Conservation (phyloP, 2,797 vertebrate species). For the Xyrichtys novacula region DNA sequence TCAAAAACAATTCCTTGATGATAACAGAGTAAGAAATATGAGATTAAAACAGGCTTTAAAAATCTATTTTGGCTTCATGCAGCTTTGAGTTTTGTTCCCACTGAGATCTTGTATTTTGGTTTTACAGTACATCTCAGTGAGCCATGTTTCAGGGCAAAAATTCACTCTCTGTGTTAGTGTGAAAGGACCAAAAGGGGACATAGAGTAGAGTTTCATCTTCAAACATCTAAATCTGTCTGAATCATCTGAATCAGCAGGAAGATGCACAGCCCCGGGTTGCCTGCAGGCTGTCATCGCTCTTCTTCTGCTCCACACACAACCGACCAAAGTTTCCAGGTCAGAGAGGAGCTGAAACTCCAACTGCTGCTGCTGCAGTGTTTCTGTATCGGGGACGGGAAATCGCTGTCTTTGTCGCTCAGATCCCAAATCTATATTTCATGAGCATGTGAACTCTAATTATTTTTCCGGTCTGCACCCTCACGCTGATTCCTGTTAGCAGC, state of each 20-base stretch:
- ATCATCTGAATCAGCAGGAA: constrained; percentile 42
- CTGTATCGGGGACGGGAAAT: constrained; percentile 37
- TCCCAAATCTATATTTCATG: constrained; percentile 69
- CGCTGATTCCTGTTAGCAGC: constrained; percentile 59
- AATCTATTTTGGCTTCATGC: too few species aligned
- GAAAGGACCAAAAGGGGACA: constrained; percentile 16
- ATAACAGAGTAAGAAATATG: too few species aligned
- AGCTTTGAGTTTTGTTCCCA: neutral
- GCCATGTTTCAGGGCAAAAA: neutral
- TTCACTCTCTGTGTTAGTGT: neutral
- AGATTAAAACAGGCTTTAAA: too few species aligned
- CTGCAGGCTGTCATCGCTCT: constrained; percentile 62
- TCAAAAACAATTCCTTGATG: too few species aligned
- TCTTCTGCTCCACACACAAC: constrained; percentile 41
- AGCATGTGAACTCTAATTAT: constrained; percentile 64
- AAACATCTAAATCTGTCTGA: constrained; percentile 28
- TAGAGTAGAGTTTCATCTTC: constrained; percentile 32
- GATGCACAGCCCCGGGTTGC: constrained; percentile 64
- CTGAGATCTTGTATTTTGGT: neutral
- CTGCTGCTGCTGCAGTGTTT: constrained; percentile 26
- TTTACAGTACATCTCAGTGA: neutral
- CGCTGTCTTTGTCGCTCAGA: constrained; percentile 37
- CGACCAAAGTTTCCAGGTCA: constrained; percentile 61
- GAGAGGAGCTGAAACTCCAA: constrained; percentile 24
- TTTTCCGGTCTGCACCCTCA: constrained; percentile 42